These are phyloP conservation scores for Mylabris sibirica DNA, from an alignment of 2,888 invertebrate species.

Conservation along the genomic window DNA sequence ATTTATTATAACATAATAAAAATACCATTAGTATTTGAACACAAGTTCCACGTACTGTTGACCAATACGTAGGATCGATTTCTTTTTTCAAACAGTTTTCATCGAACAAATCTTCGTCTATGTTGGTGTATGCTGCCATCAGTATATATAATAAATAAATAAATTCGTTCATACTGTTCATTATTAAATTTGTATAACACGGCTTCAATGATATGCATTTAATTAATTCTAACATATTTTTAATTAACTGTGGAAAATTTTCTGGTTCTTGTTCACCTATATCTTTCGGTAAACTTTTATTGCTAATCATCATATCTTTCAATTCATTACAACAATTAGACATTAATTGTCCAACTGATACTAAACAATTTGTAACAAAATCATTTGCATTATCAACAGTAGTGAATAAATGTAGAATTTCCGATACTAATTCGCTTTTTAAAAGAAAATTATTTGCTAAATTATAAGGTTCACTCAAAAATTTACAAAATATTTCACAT, in stretches of 20 bases:
- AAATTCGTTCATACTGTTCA: conserved; percentile 42
- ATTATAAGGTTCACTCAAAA: conserved; percentile 40
- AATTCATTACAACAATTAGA: conserved; percentile 41
- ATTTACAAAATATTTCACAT: conserved; percentile 30
- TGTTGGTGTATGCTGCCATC: conserved; percentile 40
- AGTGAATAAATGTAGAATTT: conserved; percentile 28
- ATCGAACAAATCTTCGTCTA: conserved; percentile 36
- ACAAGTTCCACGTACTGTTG: conserved; percentile 32
- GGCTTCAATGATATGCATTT: conserved; percentile 36
- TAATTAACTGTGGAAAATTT: conserved; percentile 39
- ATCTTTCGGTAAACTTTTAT: conserved; percentile 36
- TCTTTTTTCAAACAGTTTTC: conserved; percentile 33
- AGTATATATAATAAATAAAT: conserved; percentile 42
- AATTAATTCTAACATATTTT: conserved; percentile 37
- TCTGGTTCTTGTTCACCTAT: conserved; percentile 36
- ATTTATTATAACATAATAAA: conserved; percentile 2
- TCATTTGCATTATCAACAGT: conserved; percentile 27
- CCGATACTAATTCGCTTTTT: conserved; percentile 42
- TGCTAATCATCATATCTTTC: conserved; percentile 39
- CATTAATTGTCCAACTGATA: conserved; percentile 43
- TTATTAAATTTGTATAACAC: conserved; percentile 38
- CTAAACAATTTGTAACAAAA: conserved; percentile 36
- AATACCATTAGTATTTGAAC: conserved; percentile 38
- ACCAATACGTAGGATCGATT: conserved; percentile 22
- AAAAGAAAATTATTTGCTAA: conserved; percentile 39